Evolutionary conservation across 2,113 vertebrate genomes (phyloP), one percentile per base, ranked within the genome.

Genomic region (Spilogale gracilis): DNA sequence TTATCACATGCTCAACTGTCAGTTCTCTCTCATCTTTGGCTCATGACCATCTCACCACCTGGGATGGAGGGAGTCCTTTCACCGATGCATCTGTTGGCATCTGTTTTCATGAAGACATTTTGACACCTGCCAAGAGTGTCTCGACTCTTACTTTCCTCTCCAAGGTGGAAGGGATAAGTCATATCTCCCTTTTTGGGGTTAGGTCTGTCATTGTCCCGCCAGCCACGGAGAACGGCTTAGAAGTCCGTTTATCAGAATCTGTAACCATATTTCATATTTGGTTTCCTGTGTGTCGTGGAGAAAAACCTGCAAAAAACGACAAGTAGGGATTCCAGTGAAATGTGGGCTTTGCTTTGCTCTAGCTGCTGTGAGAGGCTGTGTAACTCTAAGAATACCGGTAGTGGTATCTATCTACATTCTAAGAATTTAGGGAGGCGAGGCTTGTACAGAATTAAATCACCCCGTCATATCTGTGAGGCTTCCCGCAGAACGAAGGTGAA

Each of bases 351-450:
- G 10, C 94, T 95, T 95, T 54, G 10, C 91, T 9, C 17, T 93
- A 91, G 96, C 74, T 98, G 96, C 96, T 97, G 38, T 92, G 86
- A 91, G 92, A 98, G 92, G 96, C 95, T 94, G 95, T 14, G 89
- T 94, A 83, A 96, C 99, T 99, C 99, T 99, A 98, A 95, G 99
- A 99, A 99, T 96, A 99, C 99, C 99, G 99, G 99, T 99, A 99
- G 99, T 99, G 99, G 99, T 99, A 96, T 98, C 95, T 98, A 91
- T 97, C 17, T 97, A 97, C 98, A 93, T 99, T 99, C 99, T 99
- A 98, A 98, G 99, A 99, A 99, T 98, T 97, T 82, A 98, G 91
- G 98, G 98, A 98, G 98, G 98, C 48, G 89, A 96, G 98, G 98
- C 98, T 98, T 98, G 97, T 73, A 81, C 78, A 95, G 93, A 98